phyloP scores from a whole-genome alignment of 1,140 invertebrate genomes.

The Papilio xuthus region DNA sequence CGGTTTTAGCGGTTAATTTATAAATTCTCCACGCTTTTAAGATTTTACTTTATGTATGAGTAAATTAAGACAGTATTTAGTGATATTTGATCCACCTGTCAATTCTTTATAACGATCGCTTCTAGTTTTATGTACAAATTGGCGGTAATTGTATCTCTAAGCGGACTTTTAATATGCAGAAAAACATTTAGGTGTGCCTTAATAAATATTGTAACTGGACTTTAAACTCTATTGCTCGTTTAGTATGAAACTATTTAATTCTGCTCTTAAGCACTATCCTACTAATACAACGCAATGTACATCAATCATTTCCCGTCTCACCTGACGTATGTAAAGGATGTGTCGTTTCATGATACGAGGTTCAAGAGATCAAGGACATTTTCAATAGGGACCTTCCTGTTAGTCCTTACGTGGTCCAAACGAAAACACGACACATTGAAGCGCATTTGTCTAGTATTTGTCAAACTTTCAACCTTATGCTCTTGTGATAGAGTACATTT shows the following conservation, averaged over 20 bases:
- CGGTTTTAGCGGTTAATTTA: neutral
- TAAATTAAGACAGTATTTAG: neutral
- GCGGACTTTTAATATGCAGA: no score
- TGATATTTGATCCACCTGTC: neutral
- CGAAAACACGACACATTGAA: constrained; percentile 55
- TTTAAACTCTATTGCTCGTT: neutral
- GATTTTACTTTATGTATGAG: neutral
- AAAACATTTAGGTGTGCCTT: neutral
- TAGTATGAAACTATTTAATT: neutral
- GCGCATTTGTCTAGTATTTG: constrained; percentile 38
- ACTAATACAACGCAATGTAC: neutral
- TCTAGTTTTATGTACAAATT: constrained; percentile 36
- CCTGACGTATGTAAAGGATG: constrained; percentile 41
- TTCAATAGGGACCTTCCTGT: constrained; percentile 72
- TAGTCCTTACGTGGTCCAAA: constrained; percentile 61
- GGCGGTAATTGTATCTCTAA: no score
- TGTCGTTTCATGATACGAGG: constrained; percentile 41
- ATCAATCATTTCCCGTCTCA: constrained; percentile 43
- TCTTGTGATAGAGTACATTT: constrained; percentile 41
- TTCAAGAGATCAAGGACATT: constrained; percentile 66
- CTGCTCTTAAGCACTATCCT: neutral
- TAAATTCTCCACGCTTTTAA: constrained; percentile 17
- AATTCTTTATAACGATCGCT: neutral
- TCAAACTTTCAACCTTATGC: constrained; percentile 44
- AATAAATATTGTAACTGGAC: neutral